phyloP scores from a whole-genome alignment of 1,140 invertebrate species.

The Sycophila sp. region DNA sequence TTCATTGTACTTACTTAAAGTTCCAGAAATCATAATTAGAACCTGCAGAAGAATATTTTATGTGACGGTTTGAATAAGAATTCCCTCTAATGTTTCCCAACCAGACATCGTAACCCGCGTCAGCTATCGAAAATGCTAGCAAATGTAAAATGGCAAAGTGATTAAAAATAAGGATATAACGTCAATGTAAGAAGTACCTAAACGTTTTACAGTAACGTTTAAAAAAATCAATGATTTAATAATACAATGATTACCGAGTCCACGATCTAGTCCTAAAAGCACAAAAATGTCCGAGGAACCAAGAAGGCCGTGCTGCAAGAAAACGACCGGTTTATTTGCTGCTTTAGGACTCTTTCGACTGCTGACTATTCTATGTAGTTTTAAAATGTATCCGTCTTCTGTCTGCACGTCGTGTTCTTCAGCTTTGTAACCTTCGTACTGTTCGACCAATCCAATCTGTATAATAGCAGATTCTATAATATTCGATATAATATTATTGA shows the following conservation, averaged over 20 bases:
- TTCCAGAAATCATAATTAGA: conserved; percentile 56
- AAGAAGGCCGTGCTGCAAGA: conserved; percentile 42
- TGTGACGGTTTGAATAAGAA: conserved; percentile 58
- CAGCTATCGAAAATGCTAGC: conserved; percentile 52
- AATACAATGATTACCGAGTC: too few species aligned
- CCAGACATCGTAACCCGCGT: conserved; percentile 68
- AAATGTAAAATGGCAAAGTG: too few species aligned
- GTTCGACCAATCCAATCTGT: neutral
- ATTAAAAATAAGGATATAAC: too few species aligned
- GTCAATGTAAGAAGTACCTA: too few species aligned
- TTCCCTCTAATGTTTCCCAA: conserved; percentile 66
- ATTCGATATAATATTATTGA: too few species aligned
- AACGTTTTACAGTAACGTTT: too few species aligned
- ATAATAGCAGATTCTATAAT: neutral
- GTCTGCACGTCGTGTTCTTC: conserved; percentile 55
- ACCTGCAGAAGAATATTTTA: conserved; percentile 40
- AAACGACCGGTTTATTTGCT: conserved; percentile 18
- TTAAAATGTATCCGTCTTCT: conserved; percentile 70
- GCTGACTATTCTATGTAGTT: conserved; percentile 67
- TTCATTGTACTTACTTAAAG: conserved; percentile 60
- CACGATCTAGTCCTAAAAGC: conserved; percentile 32
- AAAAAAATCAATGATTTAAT: too few species aligned
- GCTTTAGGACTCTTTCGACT: conserved; percentile 29
- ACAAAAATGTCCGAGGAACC: conserved; percentile 33
- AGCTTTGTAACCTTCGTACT: conserved; percentile 7